Evolutionary conservation across 2,888 invertebrate species (phyloP).

Genomic region (Helicoverpa assulta): DNA sequence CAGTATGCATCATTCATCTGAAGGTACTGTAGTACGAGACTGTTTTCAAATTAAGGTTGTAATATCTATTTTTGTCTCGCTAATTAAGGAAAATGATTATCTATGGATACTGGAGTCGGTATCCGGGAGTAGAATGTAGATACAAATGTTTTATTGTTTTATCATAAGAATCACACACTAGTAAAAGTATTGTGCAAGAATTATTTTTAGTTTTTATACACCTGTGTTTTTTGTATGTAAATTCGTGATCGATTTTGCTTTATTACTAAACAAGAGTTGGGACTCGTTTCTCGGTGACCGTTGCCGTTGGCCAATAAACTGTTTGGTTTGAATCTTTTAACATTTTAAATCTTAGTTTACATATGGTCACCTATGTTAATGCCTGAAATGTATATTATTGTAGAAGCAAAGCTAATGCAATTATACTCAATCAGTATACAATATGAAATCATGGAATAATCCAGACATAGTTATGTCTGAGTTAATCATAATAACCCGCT

Average conservation of each 20-base stretch:
- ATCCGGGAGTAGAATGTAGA: constrained; percentile 17
- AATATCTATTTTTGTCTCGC: constrained; percentile 31
- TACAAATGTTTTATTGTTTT: constrained; percentile 6
- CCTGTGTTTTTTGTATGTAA: neutral
- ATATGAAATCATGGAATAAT: constrained; percentile 47
- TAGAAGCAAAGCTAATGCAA: neutral
- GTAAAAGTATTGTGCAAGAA: neutral
- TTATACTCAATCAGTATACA: constrained; percentile 8
- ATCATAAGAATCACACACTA: neutral
- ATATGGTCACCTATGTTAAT: too few species aligned
- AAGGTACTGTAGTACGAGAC: constrained; percentile 47
- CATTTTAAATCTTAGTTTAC: neutral
- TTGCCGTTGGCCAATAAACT: constrained; percentile 7
- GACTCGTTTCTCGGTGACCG: constrained; percentile 13
- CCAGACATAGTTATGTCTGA: constrained; percentile 41
- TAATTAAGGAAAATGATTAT: constrained; percentile 42
- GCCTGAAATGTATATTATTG: neutral
- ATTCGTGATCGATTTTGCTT: neutral
- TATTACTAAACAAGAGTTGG: neutral
- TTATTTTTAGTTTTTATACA: neutral
- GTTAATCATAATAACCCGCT: constrained; percentile 36
- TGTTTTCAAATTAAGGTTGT: constrained; percentile 37
- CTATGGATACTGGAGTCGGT: constrained; percentile 6
- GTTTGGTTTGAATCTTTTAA: constrained; percentile 13
- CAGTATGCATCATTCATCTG: constrained; percentile 68